phyloP scores from a whole-genome alignment of 2,888 invertebrate species.

The Anagyrus pseudococci region DNA sequence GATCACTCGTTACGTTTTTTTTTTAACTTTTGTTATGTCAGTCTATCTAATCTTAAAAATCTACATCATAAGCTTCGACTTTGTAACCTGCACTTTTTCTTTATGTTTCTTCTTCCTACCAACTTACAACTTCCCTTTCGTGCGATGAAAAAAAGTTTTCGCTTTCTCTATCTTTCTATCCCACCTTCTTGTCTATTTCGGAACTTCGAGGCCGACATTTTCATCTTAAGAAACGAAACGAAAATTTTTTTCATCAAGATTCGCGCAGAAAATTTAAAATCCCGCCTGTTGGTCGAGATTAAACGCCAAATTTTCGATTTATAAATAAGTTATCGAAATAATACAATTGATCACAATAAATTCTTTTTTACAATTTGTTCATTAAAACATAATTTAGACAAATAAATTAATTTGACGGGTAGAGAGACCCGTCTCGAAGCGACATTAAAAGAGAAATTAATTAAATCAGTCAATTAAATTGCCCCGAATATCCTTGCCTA shows the following conservation, averaged over 20 bases:
- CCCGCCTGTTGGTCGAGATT: no score
- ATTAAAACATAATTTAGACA: no score
- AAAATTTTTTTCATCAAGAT: no score
- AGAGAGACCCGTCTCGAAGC: slow-evolving; percentile 31
- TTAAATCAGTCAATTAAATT: slow-evolving; percentile 26
- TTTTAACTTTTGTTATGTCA: slow-evolving; percentile 45
- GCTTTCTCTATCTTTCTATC: no score
- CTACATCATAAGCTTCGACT: slow-evolving; percentile 45
- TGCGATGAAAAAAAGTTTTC: slow-evolving; percentile 22
- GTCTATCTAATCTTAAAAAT: slow-evolving; percentile 53
- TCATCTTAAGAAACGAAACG: no score
- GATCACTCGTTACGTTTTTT: slow-evolving; percentile 50
- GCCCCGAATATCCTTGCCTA: slow-evolving; percentile 16
- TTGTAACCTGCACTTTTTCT: slow-evolving; percentile 33
- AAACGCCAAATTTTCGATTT: no score
- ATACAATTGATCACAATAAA: no score
- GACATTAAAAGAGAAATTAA: slow-evolving; percentile 14
- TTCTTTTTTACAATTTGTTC: no score
- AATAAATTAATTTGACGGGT: no score
- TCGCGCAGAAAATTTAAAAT: no score
- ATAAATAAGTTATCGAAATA: no score
- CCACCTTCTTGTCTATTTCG: slow-evolving; percentile 23
- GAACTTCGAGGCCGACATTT: slow-evolving; percentile 32
- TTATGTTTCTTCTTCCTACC: slow-evolving; percentile 19
- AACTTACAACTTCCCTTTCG: slow-evolving; percentile 25